Evolutionary conservation across 2,797 vertebrate genomes (phyloP), one percentile per base, ranked within the genome.

Genomic region (Lerista edwardsae): DNA sequence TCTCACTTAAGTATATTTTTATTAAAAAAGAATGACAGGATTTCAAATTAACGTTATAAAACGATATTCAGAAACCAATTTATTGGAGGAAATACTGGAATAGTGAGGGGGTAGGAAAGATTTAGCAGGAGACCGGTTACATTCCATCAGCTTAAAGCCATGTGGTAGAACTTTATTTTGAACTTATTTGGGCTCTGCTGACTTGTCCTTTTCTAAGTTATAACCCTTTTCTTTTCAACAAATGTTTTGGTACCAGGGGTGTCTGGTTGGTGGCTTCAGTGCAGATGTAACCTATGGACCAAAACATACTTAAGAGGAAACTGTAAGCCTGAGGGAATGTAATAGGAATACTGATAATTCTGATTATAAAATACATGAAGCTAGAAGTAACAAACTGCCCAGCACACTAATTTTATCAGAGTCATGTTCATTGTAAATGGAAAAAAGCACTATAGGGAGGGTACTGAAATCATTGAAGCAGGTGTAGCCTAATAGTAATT

Each of bases 121-220:
- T 21, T 8, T 5, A 39, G n/a, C 19, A 44, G 64, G n/a, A 47
- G 36, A 75, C 36, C n/a, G 76, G 39, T 11, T 81, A 44, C n/a
- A 74, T 68, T 69, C 41, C 39, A 47, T 25, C 51, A 61, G 3
- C 23, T 72, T 61, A n/a, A 41, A 76, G 57, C 29, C 62, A 7
- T 81, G 61, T 27, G 23, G 23, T 61, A 68, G 64, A 61, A 36
- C n/a, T 75, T 85, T 80, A 65, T 75, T 59, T n/a, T 80, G 44
- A 79, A 68, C 81, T 62, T 34, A 71, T 10, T 59, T 86, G 51
- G n/a, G n/a, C n/a, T 6, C 12, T 65, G 68, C 6, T 75, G 51
- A 86, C 19, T 21, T 69, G 27, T 62, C 73, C 25, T 71, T 81
- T 76, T 21, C 3, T 25, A 51, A 62, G 31, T 19, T 62, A 39